Percentiles rank a stretch among this genome's conserved stretches.
These are phyloP conservation scores for Cepaea hortensis DNA, from an alignment of 2,888 invertebrate genomes.

Conservation along the genomic window DNA sequence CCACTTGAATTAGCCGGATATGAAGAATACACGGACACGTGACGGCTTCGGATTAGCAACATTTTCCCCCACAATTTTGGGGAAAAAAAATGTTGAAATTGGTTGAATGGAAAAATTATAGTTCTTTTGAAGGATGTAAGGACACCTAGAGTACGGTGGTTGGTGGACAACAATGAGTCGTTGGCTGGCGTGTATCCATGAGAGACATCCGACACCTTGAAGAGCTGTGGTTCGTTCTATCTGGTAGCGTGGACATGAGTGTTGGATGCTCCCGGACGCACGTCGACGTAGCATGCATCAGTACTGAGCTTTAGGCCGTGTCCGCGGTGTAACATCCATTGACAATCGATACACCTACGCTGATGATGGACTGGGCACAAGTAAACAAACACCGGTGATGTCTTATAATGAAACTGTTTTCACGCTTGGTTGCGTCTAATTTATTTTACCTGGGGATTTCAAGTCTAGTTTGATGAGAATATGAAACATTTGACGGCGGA, in stretches of 20 bases:
- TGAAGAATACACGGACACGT: neutral
- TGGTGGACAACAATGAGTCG: neutral
- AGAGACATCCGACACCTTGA: constrained; percentile 2
- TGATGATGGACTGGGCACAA: neutral
- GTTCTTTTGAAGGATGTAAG: neutral
- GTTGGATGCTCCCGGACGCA: neutral
- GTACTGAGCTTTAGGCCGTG: neutral
- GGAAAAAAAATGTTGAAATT: neutral
- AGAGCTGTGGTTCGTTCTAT: neutral
- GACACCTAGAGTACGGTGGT: neutral
- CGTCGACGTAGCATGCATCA: neutral
- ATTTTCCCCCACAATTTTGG: neutral
- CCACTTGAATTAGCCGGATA: neutral
- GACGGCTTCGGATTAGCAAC: constrained; percentile 6
- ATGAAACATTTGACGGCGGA: neutral
- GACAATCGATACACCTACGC: neutral
- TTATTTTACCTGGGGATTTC: too few species aligned
- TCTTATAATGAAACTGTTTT: neutral
- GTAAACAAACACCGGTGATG: neutral
- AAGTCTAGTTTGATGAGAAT: neutral
- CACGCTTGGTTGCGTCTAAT: neutral
- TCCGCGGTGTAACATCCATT: neutral
- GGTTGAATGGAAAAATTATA: constrained; percentile 25
- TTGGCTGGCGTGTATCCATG: neutral
- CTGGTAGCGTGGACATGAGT: neutral